A percentile compares a stretch with the other conserved stretches of the same genome.
Conservation (phyloP, 2,113 vertebrate species). For the Phalacrocorax aristotelis region DNA sequence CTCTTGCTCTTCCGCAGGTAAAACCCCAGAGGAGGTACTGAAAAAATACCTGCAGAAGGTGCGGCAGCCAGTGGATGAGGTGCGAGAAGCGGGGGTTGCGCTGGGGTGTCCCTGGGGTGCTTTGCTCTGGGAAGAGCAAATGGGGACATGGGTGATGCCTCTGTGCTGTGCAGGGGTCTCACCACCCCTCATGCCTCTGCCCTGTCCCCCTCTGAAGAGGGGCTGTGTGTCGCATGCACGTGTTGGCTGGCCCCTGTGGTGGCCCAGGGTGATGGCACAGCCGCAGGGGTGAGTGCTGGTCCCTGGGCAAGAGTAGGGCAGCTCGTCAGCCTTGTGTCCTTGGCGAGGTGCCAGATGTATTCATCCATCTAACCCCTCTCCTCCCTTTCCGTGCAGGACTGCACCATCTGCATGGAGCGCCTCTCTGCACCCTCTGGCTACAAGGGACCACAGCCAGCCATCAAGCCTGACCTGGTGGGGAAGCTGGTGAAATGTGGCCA, state of each 20-base stretch:
- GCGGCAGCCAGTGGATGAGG: conserved; percentile 88
- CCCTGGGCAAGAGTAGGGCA: neutral
- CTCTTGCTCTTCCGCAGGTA: conserved; percentile 64
- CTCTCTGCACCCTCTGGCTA: conserved; percentile 88
- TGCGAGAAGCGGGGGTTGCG: neutral
- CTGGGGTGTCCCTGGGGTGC: accelerated
- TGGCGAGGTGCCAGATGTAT: accelerated
- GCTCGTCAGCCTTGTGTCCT: neutral
- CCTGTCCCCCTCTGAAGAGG: neutral
- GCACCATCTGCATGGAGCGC: conserved; percentile 95
- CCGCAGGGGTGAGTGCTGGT: neutral
- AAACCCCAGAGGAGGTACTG: conserved; percentile 90
- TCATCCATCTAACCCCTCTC: neutral
- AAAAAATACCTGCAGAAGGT: conserved; percentile 94
- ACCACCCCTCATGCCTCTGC: accelerated
- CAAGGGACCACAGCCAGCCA: conserved; percentile 80
- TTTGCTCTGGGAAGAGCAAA: neutral
- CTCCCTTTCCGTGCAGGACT: conserved; percentile 74
- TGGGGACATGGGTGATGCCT: accelerated
- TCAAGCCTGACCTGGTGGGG: conserved; percentile 87
- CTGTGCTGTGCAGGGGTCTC: accelerated
- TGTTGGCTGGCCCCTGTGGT: neutral
- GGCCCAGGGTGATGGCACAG: accelerated
- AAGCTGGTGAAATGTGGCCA: conserved; percentile 88
- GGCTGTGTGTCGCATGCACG: accelerated